Evolutionary conservation across 2,888 invertebrate genomes (phyloP).

Genomic region (Parnassius apollo): DNA sequence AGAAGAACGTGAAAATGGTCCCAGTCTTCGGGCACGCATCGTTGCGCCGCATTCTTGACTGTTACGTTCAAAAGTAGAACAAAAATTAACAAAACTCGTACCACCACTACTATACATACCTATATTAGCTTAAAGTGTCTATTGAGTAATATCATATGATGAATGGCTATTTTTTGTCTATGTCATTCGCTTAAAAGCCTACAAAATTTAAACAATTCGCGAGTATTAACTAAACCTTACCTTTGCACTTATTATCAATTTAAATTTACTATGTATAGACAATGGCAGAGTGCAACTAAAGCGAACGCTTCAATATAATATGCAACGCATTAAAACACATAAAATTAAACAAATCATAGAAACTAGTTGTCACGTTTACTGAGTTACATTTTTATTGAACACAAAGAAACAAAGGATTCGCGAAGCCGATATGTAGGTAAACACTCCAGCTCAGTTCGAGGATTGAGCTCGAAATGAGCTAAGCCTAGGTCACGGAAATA

Average conservation of each 20-base stretch:
- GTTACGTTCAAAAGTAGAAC: slow-evolving; percentile 28
- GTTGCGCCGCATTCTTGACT: slow-evolving; percentile 81
- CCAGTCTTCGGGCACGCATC: slow-evolving; percentile 94
- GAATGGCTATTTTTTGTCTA: background rate
- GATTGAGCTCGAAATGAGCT: slow-evolving; percentile 15
- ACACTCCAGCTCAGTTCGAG: slow-evolving; percentile 6
- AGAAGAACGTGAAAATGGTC: slow-evolving; percentile 96
- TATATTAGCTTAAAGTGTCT: background rate
- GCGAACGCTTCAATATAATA: background rate
- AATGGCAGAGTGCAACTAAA: background rate
- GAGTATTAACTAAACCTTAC: background rate
- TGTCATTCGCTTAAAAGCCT: background rate
- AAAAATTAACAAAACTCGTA: slow-evolving; percentile 14
- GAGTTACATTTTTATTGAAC: too few relatives aligned
- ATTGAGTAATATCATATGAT: background rate
- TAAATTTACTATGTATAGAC: background rate
- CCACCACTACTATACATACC: too few relatives aligned
- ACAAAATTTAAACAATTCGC: background rate
- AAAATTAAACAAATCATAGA: background rate
- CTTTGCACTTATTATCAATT: background rate
- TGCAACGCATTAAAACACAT: background rate
- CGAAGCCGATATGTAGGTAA: background rate
- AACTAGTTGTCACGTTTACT: background rate
- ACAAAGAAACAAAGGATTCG: background rate
- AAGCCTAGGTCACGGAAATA: slow-evolving; percentile 19